Conservation (phyloP, 1,140 invertebrate species). For the Lycorma delicatula region DNA sequence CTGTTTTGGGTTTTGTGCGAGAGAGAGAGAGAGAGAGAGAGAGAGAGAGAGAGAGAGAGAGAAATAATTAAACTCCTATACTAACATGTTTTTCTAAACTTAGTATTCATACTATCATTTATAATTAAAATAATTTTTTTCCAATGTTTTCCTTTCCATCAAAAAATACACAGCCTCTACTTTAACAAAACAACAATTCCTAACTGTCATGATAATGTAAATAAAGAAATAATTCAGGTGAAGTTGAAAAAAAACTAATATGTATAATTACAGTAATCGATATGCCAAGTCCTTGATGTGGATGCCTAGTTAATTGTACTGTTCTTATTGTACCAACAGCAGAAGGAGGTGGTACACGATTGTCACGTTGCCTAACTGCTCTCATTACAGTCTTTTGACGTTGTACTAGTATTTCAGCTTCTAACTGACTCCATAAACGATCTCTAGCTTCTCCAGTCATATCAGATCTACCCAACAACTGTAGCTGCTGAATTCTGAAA, state of each 20-base stretch:
- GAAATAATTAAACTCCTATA: too few relatives aligned
- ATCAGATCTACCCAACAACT: slow-evolving; percentile 58
- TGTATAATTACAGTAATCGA: slow-evolving; percentile 61
- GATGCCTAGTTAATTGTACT: slow-evolving; percentile 51
- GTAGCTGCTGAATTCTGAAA: slow-evolving; percentile 76
- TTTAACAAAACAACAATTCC: too few relatives aligned
- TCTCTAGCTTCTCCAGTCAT: slow-evolving; percentile 67
- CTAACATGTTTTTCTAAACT: too few relatives aligned
- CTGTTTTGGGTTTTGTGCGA: too few relatives aligned
- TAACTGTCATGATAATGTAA: neutral
- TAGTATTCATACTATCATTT: too few relatives aligned
- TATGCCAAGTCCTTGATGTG: slow-evolving; percentile 68
- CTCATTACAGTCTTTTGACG: slow-evolving; percentile 66
- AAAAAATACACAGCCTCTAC: too few relatives aligned
- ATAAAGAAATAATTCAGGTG: neutral
- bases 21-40: too few relatives aligned
- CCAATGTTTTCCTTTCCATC: too few relatives aligned
- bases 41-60: too few relatives aligned
- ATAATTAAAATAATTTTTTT: too few relatives aligned
- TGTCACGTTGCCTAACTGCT: slow-evolving; percentile 23
- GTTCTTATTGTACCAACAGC: slow-evolving; percentile 41
- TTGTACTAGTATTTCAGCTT: slow-evolving; percentile 77
- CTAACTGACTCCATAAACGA: slow-evolving; percentile 74
- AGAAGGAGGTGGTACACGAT: slow-evolving; percentile 5
- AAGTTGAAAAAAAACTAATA: neutral